Evolutionary conservation across 2,797 vertebrate species (phyloP).

Genomic region (Nannoperca australis): DNA sequence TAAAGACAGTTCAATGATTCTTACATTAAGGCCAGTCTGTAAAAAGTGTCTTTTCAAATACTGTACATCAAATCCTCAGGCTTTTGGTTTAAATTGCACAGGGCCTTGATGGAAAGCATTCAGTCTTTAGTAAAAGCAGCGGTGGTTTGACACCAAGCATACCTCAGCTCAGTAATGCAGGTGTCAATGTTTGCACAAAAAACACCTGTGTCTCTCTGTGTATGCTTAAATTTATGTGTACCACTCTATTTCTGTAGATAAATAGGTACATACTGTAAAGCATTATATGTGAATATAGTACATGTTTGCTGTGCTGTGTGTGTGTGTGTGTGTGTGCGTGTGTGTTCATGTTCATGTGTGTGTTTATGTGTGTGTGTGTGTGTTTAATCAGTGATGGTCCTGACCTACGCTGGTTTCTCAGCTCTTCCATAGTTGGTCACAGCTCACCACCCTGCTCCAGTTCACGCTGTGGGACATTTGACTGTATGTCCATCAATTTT

Average conservation of each 20-base stretch:
- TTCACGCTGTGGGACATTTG: conserved; percentile 19
- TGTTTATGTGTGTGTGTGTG: background rate
- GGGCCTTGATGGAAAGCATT: conserved; percentile 34
- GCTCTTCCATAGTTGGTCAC: conserved; percentile 59
- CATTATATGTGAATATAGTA: background rate
- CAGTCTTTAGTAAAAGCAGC: conserved; percentile 16
- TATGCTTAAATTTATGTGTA: background rate
- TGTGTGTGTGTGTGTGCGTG: background rate
- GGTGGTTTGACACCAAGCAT: conserved; percentile 9
- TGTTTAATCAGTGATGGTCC: conserved; percentile 20
- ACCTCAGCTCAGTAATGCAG: conserved; percentile 1
- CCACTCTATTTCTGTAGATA: background rate
- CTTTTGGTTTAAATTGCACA: conserved; percentile 9
- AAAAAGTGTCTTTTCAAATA: conserved; percentile 13
- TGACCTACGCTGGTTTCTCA: conserved; percentile 59
- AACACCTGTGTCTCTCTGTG: background rate
- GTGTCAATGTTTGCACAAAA: conserved; percentile 3
- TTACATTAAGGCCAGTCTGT: conserved; percentile 14
- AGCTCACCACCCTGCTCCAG: conserved; percentile 43
- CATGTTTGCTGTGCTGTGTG: background rate
- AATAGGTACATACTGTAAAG: background rate
- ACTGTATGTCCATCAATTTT: conserved; percentile 1
- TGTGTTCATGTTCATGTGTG: too few relatives aligned
- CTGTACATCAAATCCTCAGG: conserved; percentile 17
- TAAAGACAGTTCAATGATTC: conserved; percentile 20